phyloP scores from a whole-genome alignment of 2,888 invertebrate genomes.

The Acanthococcus lagerstroemiae region DNA sequence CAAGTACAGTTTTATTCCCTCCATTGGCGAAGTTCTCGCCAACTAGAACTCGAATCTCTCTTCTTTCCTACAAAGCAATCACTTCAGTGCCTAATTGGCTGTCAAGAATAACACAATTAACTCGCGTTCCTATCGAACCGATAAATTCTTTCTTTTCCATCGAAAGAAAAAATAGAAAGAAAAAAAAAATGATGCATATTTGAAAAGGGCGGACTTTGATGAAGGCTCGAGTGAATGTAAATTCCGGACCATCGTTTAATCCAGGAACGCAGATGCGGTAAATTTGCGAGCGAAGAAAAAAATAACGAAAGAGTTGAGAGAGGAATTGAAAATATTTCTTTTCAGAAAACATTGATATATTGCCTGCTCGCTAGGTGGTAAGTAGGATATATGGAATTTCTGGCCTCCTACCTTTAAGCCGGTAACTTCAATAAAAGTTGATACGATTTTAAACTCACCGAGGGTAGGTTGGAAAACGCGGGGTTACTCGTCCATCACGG shows the following conservation, averaged over 20 bases:
- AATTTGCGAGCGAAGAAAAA: neutral
- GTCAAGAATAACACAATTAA: too few relatives aligned
- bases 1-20: too few relatives aligned
- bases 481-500: neutral
- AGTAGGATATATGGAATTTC: constrained; percentile 19
- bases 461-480: neutral
- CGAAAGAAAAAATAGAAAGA: neutral
- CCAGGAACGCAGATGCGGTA: neutral
- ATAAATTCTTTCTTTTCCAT: too few relatives aligned
- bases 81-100: too few relatives aligned
- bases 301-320: neutral
- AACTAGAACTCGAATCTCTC: too few relatives aligned
- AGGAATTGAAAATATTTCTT: constrained; percentile 1
- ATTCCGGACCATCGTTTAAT: neutral
- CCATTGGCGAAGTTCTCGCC: too few relatives aligned
- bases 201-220: neutral
- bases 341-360: constrained; percentile 14
- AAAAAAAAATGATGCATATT: too few relatives aligned
- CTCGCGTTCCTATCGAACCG: too few relatives aligned
- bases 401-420: constrained; percentile 4
- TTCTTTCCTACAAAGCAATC: too few relatives aligned
- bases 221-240: neutral
- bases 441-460: neutral
- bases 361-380: constrained; percentile 14
- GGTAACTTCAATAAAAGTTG: constrained; percentile 18